Evolutionary conservation across 1,140 invertebrate genomes (phyloP).

Genomic region (Lasioglossum albipes): DNA sequence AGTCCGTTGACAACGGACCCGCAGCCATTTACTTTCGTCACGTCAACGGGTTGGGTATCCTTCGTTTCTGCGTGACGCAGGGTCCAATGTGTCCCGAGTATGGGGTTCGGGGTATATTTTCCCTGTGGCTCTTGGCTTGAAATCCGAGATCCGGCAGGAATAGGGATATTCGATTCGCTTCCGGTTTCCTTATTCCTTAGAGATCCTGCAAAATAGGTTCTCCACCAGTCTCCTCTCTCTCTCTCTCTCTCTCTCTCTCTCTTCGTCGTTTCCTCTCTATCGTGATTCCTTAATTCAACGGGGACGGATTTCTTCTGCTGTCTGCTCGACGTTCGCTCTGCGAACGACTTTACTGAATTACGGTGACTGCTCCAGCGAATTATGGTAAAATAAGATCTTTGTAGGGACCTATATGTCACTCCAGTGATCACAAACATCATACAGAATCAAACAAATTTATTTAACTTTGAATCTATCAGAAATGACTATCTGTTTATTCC

Average conservation of each 20-base stretch:
- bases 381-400: too few species aligned
- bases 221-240: neutral
- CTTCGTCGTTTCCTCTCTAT: neutral
- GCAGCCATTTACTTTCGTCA: neutral
- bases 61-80: constrained; percentile 3
- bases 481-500: too few species aligned
- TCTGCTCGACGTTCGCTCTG: too few species aligned
- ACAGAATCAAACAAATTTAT: too few species aligned
- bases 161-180: constrained; percentile 2
- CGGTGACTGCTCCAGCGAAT: too few species aligned
- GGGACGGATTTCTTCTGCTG: too few species aligned
- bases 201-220: neutral
- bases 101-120: neutral
- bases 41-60: neutral
- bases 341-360: too few species aligned
- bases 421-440: too few species aligned
- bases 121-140: neutral
- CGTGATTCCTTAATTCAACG: neutral
- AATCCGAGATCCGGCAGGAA: neutral
- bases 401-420: too few species aligned
- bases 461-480: too few species aligned
- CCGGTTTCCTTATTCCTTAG: neutral
- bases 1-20: neutral
- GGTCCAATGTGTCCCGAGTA: neutral
- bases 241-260: too few species aligned